Base-by-base conservation (phyloP, 92 coral and sea anemone species). In the Anthopleura xanthogrammica region DNA sequence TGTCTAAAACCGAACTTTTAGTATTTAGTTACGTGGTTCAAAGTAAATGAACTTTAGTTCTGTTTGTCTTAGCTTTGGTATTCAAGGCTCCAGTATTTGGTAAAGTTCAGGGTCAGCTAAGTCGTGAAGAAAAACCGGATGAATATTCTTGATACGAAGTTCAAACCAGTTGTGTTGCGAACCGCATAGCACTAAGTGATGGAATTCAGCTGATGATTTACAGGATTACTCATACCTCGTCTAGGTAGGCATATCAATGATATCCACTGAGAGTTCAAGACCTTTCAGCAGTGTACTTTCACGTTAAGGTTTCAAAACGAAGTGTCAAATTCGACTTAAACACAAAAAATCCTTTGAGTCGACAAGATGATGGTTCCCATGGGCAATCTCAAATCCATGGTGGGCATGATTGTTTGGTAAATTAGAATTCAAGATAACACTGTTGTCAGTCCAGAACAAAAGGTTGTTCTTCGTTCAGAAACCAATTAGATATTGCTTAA, bases 401-500 rank as follows among this genome's bases (percentile, higher is more conserved):
- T 10, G 16, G 84, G 75, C 52, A 81, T 71, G 73, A 70, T 29
- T 48, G 55, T 62, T 48, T 81, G 65, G 48, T 22, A 48, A 81
- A 81, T 81, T 81, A 71, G 16, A 81, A 77, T 81, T 68, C 77
- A 68, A 81, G 68, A 46, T 81, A 81, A 55, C 50, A 72, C 43
- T 82, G 14, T 65, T 83, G 86, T 40, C 86, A 73, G 79, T 54
- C 60, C 52, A 23, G 60, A 83, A 73, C 79, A 83, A 83, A 75
- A 75, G 86, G 60, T 16, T 58, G 72, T 75, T 52, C 80, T 83
- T 50, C 86, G 86, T 83, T 83, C 55, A 83, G 80, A 83, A 83
- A 83, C 79, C 80, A 83, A 83, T 83, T 83, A 83, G 84, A 68
- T 71, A 58, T 60, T 71, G 72, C 77, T 79, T 81, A 81, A 81